phyloP scores from a whole-genome alignment of 2,113 vertebrate species.

The Elanoides forficatus region DNA sequence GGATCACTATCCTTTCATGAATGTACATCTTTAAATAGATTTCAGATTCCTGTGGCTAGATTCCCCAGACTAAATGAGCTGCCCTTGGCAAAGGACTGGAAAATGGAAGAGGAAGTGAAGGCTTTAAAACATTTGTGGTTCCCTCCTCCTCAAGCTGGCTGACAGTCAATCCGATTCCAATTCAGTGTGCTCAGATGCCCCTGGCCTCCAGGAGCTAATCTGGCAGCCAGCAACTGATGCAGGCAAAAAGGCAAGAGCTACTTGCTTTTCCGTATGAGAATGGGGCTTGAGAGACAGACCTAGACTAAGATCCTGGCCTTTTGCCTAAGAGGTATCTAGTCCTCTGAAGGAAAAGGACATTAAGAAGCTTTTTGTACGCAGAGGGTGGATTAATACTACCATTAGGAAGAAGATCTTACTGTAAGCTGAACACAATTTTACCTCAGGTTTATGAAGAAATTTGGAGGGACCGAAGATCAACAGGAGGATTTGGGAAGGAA shows the following conservation, averaged over 20 bases:
- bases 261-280: not conserved
- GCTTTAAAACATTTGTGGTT: slow-evolving; percentile 9
- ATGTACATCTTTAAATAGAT: slow-evolving; percentile 28
- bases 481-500: not conserved
- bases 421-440: not conserved
- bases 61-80: slow-evolving; percentile 1
- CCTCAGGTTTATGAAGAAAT: not conserved
- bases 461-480: not conserved
- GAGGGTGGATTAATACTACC: not conserved
- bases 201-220: not conserved
- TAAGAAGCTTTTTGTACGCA: not conserved
- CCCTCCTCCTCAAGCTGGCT: not conserved
- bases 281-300: not conserved
- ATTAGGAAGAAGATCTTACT: not conserved
- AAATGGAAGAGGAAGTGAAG: slow-evolving; percentile 34
- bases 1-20: not conserved
- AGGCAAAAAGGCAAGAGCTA: not conserved
- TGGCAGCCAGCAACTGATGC: not conserved
- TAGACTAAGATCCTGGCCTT: not conserved
- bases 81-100: slow-evolving; percentile 25
- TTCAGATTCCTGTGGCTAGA: slow-evolving; percentile 41
- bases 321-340: not conserved
- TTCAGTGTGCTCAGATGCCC: not conserved
- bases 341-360: not conserved
- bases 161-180: not conserved